These are phyloP conservation scores for Ptilonorhynchus violaceus DNA, from an alignment of 2,113 vertebrate genomes.

Conservation along the genomic window DNA sequence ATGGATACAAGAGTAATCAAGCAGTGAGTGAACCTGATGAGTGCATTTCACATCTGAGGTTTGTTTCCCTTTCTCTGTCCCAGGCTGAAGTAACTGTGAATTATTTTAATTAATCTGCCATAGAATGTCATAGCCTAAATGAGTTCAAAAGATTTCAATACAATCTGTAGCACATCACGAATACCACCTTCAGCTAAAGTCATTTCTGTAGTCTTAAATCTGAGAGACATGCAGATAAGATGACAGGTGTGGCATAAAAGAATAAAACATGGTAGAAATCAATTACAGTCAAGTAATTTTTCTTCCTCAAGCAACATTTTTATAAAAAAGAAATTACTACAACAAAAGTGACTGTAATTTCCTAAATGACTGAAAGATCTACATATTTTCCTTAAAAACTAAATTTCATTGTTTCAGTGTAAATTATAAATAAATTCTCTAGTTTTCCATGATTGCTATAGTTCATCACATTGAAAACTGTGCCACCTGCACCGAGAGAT, in stretches of 20 bases:
- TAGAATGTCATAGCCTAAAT: conserved; percentile 66
- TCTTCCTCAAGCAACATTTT: conserved; percentile 58
- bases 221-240: conserved; percentile 56
- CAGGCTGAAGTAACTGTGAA: conserved; percentile 54
- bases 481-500: conserved; percentile 54
- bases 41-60: conserved; percentile 33
- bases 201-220: conserved; percentile 57
- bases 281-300: conserved; percentile 67
- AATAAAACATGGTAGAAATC: conserved; percentile 67
- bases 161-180: conserved; percentile 56
- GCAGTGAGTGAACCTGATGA: conserved; percentile 13
- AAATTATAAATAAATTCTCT: conserved; percentile 69
- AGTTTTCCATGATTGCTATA: conserved; percentile 35
- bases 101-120: conserved; percentile 75
- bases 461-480: conserved; percentile 38
- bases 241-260: conserved; percentile 64
- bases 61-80: neutral
- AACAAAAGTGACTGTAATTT: conserved; percentile 62
- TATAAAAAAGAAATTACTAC: conserved; percentile 65
- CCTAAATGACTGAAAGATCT: conserved; percentile 64
- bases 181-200: conserved; percentile 39
- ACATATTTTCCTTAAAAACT: conserved; percentile 43
- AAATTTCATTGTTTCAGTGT: conserved; percentile 43
- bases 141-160: conserved; percentile 69
- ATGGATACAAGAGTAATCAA: conserved; percentile 27